Base-by-base conservation (phyloP, 2,113 vertebrate species). In the Mesitornis unicolor region DNA sequence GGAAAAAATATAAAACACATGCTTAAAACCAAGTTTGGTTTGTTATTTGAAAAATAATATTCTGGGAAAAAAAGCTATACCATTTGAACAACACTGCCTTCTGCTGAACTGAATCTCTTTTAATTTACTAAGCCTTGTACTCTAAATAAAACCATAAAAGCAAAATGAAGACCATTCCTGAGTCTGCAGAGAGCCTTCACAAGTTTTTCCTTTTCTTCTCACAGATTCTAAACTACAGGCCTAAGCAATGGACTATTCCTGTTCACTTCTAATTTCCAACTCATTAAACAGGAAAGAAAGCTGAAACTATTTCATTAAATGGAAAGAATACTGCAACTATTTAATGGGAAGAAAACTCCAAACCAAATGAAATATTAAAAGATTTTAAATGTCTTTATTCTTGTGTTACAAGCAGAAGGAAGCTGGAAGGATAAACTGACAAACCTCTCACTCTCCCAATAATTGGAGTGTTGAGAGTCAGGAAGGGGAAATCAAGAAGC, bases 221-320 rank as follows among this genome's bases (percentile, higher is more conserved):
- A 47, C 15, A 65, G 61, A 56, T 69, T 45, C 54, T 76, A 69
- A 95, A 79, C 70, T 79, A 65, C 40, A 93, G 70, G 83, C 79
- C 59, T 85, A 76, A 90, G 53, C 40, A 76, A 36, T 29, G 45
- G 79, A 87, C 70, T 80, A 8, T 53, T 92, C 70, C 70, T 88
- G 54, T 67, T 88, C 78, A 31, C 38, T 83, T 61, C 67, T 92
- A 53, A 88, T 94, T 93, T 95, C 94, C 75, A 90, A 61, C n/a
- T 35, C 79, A 80, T 56, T 90, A 85, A 93, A 79, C 43, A 64
- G 28, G 40, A 74, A 63, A 91, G 75, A 90, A 94, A 85, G 36
- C 24, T 79, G 85, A 97, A 96, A 79, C 45, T 1, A 1, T 87
- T 90, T 82, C n/a, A 79, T 85, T 80, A 79, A 79, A 90, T 16